Base-by-base conservation (phyloP, 2,113 vertebrate genomes). In the Gorilla gorilla region DNA sequence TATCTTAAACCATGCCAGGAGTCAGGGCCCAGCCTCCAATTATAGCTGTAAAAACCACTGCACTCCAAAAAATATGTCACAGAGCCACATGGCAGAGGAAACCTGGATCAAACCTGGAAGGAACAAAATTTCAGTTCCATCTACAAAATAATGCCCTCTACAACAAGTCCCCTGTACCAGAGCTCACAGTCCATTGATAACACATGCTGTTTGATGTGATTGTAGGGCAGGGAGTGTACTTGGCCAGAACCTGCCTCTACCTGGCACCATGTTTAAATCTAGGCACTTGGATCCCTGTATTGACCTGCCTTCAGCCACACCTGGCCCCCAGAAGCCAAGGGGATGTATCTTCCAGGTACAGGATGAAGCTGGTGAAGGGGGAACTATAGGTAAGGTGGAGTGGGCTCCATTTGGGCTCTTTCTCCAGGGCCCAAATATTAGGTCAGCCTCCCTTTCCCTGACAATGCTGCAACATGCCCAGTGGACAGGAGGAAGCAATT, bases 401-500 rank as follows among this genome's bases (percentile, higher is more conserved):
- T 14, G 18, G 35, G 27, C 13, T 27, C 35, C 59, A 30, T 6
- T 38, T 57, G 25, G 20, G 48, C 6, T 43, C 7, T 64, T 57
- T 12, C 25, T 55, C 6, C 5, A 35, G 38, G 22, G 22, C 20
- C 16, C 43, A 50, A 8, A 30, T 59, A 20, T 76, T 18, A n/a
- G 84, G 25, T 11, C 0, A 1, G 22, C 45, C n/a, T 48, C 4
- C 43, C 25, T 43, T 6, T 72, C 17, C 38, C 20, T 10, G 35
- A 5, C 6, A 13, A 25, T 20, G 18, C 17, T 30, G 12, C 0
- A 14, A 12, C 45, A 8, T 20, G 12, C 11, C 2, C 1, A 52
- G 57, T 4, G 35, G 40, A 61, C 1, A 0, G 16, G 8, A 59
- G 1, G 17, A 59, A 30, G 25, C 16, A 20, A 6, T 61, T 70